A percentile compares a stretch with the other conserved stretches of the same genome.
Conservation (phyloP, 35 echinoderm and acorn worm genomes). For the Lytechinus pictus region DNA sequence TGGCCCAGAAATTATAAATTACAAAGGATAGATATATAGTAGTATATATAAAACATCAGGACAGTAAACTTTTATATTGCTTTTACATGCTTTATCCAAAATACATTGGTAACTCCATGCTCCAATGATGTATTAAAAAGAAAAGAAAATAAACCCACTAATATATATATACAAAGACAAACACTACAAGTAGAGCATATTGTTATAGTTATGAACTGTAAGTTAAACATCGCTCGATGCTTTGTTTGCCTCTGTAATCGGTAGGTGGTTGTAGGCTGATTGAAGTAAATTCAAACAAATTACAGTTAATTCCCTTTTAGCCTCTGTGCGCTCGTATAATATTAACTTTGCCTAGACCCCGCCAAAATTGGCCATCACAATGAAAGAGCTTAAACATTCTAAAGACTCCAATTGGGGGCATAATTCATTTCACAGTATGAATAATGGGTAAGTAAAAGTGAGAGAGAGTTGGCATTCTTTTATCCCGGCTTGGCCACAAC, state of each 20-base stretch:
- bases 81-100: no score
- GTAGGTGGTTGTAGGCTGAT: slow-evolving; percentile 23
- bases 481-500: neutral
- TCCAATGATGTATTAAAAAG: no score
- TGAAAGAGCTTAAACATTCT: neutral
- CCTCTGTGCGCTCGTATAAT: slow-evolving; percentile 9
- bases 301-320: slow-evolving; percentile 29
- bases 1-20: no score
- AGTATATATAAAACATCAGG: no score
- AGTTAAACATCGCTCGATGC: neutral
- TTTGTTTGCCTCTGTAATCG: slow-evolving; percentile 1
- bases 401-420: neutral
- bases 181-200: neutral
- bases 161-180: no score
- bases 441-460: neutral
- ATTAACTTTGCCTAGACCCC: neutral
- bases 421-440: slow-evolving; percentile 32
- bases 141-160: no score
- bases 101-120: no score
- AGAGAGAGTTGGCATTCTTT: slow-evolving; percentile 13
- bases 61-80: no score
- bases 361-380: slow-evolving; percentile 10
- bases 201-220: neutral
- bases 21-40: no score
- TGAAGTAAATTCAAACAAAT: slow-evolving; percentile 43